Percentiles rank a stretch among this genome's conserved stretches.
These are phyloP conservation scores for Cerastoderma edule DNA, from an alignment of 2,888 invertebrate genomes.

Conservation along the genomic window DNA sequence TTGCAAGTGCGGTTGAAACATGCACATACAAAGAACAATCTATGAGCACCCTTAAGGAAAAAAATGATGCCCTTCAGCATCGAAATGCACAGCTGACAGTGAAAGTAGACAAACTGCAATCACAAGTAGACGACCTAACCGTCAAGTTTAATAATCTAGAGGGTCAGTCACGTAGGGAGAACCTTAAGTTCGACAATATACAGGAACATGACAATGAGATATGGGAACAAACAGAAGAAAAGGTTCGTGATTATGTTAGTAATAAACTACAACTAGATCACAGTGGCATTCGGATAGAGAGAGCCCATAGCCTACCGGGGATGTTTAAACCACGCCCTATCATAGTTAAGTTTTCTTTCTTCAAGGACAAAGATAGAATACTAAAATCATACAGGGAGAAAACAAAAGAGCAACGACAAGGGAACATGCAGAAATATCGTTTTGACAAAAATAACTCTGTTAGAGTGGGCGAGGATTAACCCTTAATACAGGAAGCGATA, in stretches of 20 bases:
- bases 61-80: background rate
- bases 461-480: constrained; percentile 1
- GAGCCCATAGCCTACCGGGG: constrained; percentile 20
- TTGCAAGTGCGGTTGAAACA: no score
- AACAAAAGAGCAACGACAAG: constrained; percentile 9
- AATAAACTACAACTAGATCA: constrained; percentile 18
- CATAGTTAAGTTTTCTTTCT: constrained; percentile 20
- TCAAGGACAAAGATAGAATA: constrained; percentile 23
- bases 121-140: background rate
- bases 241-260: constrained; percentile 7
- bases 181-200: constrained; percentile 9
- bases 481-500: constrained; percentile 7
- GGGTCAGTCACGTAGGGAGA: constrained; percentile 19
- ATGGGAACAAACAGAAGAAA: constrained; percentile 25
- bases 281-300: constrained; percentile 15
- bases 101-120: background rate
- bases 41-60: background rate
- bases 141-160: constrained; percentile 7
- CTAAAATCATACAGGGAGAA: constrained; percentile 4
- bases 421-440: background rate
- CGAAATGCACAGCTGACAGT: background rate
- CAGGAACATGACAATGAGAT: constrained; percentile 1
- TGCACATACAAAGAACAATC: background rate
- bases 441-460: background rate
- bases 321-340: constrained; percentile 13